Conservation (phyloP, 2,888 invertebrate species). For the Cerceris rybyensis region DNA sequence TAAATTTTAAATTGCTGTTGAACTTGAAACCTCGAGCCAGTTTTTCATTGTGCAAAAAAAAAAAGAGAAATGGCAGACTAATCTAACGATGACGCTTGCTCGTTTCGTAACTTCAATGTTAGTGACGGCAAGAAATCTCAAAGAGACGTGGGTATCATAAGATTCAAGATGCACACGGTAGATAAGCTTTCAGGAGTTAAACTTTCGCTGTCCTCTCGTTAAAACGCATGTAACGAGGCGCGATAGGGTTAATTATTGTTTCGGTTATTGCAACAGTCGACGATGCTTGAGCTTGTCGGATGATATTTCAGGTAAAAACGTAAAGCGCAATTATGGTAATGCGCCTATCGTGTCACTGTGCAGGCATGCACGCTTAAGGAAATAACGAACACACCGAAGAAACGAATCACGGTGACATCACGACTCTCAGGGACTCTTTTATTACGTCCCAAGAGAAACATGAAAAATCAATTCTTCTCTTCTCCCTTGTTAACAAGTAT, state of each 20-base stretch:
- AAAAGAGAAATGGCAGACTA: neutral
- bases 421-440: neutral
- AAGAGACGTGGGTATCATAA: neutral
- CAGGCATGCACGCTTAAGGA: neutral
- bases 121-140: neutral
- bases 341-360: constrained; percentile 19
- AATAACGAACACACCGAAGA: neutral
- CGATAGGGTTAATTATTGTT: constrained; percentile 53
- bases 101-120: neutral
- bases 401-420: neutral
- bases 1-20: too few relatives aligned
- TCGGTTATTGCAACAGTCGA: constrained; percentile 36
- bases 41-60: too few relatives aligned
- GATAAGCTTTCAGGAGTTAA: constrained; percentile 45
- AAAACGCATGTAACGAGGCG: constrained; percentile 40
- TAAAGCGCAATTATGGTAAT: constrained; percentile 27
- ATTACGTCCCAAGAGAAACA: neutral
- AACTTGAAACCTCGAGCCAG: too few relatives aligned
- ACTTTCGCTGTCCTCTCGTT: constrained; percentile 47
- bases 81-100: neutral
- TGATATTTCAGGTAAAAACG: constrained; percentile 14
- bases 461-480: too few relatives aligned
- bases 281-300: constrained; percentile 12
- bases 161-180: constrained; percentile 33
- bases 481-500: too few relatives aligned